Percentiles rank a stretch among this genome's conserved stretches.
Evolutionary conservation across 2,797 vertebrate species (phyloP).

Genomic region (Channallabes apus): DNA sequence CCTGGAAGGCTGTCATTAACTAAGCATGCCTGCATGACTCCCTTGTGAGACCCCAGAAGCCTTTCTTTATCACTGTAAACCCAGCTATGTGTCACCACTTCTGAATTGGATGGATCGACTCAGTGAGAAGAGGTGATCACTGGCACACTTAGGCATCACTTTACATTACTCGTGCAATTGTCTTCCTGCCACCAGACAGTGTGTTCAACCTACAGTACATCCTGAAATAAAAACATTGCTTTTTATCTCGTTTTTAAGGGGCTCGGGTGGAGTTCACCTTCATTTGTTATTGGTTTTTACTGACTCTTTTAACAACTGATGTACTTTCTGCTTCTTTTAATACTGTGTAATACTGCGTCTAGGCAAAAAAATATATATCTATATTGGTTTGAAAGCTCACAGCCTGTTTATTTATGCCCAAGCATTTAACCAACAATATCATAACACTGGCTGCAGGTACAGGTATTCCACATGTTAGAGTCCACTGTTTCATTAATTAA

Average conservation of each 20-base stretch:
- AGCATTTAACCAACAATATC: not conserved
- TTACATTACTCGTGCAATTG: constrained; percentile 47
- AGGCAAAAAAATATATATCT: no score
- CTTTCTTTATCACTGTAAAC: constrained; percentile 36
- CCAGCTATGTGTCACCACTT: constrained; percentile 35
- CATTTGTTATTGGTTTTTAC: constrained; percentile 28
- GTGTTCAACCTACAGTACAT: constrained; percentile 1
- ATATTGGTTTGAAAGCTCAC: not conserved
- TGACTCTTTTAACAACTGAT: constrained; percentile 16
- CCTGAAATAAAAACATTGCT: constrained; percentile 21
- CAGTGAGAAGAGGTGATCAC: constrained; percentile 31
- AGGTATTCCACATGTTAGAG: not conserved
- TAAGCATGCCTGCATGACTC: constrained; percentile 22
- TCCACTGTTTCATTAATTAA: not conserved
- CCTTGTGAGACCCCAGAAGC: constrained; percentile 10
- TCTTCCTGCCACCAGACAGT: constrained; percentile 17
- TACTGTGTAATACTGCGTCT: no score
- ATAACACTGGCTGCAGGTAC: not conserved
- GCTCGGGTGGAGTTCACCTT: constrained; percentile 47
- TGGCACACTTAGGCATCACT: constrained; percentile 41
- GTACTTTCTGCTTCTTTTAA: not conserved
- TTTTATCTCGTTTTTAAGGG: constrained; percentile 49
- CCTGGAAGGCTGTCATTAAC: constrained; percentile 34
- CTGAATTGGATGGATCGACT: constrained; percentile 44
- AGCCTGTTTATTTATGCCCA: not conserved